A percentile compares a stretch with the other conserved stretches of the same genome.
phyloP scores from a whole-genome alignment of 2,113 vertebrate genomes.

The Tragelaphus imberbis region DNA sequence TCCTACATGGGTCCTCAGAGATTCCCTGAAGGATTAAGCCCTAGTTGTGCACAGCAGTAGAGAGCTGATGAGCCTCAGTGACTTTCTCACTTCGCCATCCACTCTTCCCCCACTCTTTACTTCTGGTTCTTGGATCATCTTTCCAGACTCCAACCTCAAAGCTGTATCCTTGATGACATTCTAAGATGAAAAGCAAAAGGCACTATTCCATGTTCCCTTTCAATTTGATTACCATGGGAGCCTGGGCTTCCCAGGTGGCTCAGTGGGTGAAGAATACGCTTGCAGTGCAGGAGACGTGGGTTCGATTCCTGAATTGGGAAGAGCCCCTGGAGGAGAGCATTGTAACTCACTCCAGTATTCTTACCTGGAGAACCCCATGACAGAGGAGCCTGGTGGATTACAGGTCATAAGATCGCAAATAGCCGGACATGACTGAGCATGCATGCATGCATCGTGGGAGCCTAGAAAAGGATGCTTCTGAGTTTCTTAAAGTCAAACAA shows the following conservation, averaged over 20 bases:
- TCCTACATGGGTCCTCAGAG: neutral
- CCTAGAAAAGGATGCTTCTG: neutral
- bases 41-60: neutral
- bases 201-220: neutral
- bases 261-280: rapidly evolving
- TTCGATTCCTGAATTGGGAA: neutral
- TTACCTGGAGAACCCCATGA: neutral
- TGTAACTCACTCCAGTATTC: neutral
- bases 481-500: neutral
- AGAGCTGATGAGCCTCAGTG: rapidly evolving
- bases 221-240: neutral
- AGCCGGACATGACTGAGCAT: neutral
- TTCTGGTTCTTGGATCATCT: neutral
- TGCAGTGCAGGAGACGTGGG: neutral
- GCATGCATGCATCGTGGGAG: neutral
- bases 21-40: no score
- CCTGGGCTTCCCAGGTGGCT: neutral
- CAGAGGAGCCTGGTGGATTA: neutral
- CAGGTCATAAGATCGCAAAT: neutral
- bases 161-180: neutral
- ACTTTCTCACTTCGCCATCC: neutral
- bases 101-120: no score
- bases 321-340: neutral
- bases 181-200: neutral
- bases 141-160: neutral